phyloP scores from a whole-genome alignment of 2,113 vertebrate species.

The Syngnathoides biaculeatus region DNA sequence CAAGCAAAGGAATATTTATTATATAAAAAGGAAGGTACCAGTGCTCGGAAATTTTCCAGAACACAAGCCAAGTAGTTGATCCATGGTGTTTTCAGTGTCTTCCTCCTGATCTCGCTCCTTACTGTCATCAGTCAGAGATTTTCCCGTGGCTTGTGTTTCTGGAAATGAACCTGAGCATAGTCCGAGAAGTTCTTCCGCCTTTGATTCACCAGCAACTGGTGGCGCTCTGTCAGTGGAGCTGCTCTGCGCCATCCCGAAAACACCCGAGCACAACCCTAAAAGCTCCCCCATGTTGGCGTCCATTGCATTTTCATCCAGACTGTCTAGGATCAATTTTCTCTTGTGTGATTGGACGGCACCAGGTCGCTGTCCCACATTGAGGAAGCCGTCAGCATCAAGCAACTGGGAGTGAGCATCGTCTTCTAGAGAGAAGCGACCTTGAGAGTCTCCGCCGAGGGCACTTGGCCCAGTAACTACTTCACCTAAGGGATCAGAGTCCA shows the following conservation, averaged over 20 bases:
- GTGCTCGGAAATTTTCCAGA: conserved; percentile 82
- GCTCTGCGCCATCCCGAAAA: conserved; percentile 62
- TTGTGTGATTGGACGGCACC: conserved; percentile 70
- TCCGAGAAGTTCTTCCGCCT: conserved; percentile 80
- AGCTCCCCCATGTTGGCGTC: conserved; percentile 96
- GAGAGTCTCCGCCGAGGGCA: conserved; percentile 75
- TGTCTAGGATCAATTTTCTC: conserved; percentile 81
- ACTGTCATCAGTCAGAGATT: neutral
- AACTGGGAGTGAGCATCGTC: conserved; percentile 94
- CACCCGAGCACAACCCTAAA: conserved; percentile 86
- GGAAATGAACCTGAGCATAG: conserved; percentile 68
- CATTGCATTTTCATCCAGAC: conserved; percentile 97
- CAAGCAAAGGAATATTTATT: neutral
- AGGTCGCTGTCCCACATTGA: conserved; percentile 69
- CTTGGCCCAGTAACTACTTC: conserved; percentile 29
- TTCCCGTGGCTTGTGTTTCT: conserved; percentile 33
- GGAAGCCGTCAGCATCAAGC: conserved; percentile 93
- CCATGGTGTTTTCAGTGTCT: conserved; percentile 67
- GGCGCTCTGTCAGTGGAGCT: neutral
- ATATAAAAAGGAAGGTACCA: conserved; percentile 61
- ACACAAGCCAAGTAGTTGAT: conserved; percentile 85
- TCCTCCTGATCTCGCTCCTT: conserved; percentile 17
- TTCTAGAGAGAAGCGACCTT: conserved; percentile 87
- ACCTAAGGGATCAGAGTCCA: conserved; percentile 75
- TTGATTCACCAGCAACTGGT: neutral